These are phyloP conservation scores for Meliscaeva auricollis DNA, from an alignment of 2,888 invertebrate species.

Conservation along the genomic window DNA sequence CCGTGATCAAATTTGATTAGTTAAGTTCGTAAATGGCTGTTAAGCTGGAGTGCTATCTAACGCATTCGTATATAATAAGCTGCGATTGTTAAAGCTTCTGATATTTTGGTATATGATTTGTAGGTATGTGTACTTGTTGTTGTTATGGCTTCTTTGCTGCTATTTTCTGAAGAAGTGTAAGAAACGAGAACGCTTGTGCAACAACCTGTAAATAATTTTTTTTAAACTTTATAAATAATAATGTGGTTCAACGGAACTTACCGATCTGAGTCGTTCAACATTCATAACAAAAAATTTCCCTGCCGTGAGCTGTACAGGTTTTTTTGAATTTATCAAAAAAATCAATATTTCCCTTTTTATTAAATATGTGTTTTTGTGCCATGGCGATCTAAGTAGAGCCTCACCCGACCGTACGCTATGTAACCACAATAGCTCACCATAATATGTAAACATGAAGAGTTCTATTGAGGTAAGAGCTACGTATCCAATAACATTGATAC, in stretches of 20 bases:
- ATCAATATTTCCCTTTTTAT: constrained; percentile 80
- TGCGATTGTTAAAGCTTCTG: too few relatives aligned
- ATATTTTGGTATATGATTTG: too few relatives aligned
- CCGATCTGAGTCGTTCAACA: constrained; percentile 80
- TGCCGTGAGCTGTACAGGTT: constrained; percentile 80
- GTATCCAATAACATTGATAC: constrained; percentile 81
- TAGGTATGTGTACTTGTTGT: too few relatives aligned
- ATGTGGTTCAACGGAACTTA: constrained; percentile 56
- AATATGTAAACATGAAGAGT: constrained; percentile 81
- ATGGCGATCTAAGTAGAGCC: constrained; percentile 80
- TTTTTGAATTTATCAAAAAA: constrained; percentile 79
- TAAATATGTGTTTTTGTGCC: constrained; percentile 79
- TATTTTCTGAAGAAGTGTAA: constrained; percentile 81
- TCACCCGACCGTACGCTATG: constrained; percentile 81
- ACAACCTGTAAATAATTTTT: constrained; percentile 80
- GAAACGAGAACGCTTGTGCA: constrained; percentile 81
- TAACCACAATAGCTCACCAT: constrained; percentile 79
- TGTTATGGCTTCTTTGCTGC: constrained; percentile 79
- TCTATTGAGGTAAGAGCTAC: constrained; percentile 80
- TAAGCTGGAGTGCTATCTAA: too few relatives aligned
- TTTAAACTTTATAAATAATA: neutral
- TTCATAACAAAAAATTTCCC: constrained; percentile 82
- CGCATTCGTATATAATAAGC: too few relatives aligned
- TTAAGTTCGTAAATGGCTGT: too few relatives aligned
- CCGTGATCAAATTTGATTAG: too few relatives aligned